Evolutionary conservation across 2,113 vertebrate species (phyloP).

Genomic region (Trogon surrucura): DNA sequence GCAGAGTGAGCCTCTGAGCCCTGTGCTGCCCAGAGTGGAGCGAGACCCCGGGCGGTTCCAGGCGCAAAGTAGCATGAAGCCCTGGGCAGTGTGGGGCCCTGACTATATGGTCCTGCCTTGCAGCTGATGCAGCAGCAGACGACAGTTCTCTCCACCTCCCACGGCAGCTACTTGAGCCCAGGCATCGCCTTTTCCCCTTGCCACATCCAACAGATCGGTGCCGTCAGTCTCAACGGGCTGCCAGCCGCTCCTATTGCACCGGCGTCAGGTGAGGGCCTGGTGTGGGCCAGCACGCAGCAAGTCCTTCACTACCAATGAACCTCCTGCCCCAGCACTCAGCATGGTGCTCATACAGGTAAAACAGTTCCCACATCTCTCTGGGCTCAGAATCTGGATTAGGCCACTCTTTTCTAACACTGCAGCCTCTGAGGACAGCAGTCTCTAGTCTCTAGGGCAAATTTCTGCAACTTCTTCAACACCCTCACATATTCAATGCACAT

Average conservation of each 20-base stretch:
- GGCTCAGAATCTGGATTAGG: neutral
- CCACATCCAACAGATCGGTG: slow-evolving; percentile 97
- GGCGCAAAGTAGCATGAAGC: accelerated
- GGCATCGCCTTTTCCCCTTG: slow-evolving; percentile 92
- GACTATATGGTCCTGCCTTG: neutral
- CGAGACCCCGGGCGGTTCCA: neutral
- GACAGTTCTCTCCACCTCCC: slow-evolving; percentile 93
- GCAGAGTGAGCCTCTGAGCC: neutral
- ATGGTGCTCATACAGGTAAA: neutral
- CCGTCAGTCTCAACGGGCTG: slow-evolving; percentile 95
- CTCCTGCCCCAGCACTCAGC: neutral
- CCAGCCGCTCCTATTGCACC: slow-evolving; percentile 87
- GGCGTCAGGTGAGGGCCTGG: slow-evolving; percentile 85
- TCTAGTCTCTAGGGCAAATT: neutral
- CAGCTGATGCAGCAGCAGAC: slow-evolving; percentile 99
- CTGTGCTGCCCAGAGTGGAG: neutral
- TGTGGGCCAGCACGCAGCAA: neutral
- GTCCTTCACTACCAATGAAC: accelerated
- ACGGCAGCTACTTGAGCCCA: slow-evolving; percentile 94
- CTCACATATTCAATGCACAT: accelerated
- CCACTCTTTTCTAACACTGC: accelerated
- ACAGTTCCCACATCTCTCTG: neutral
- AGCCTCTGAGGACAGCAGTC: neutral
- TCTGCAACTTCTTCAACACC: neutral
- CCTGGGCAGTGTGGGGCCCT: neutral